These are phyloP conservation scores for Adoxophyes honmai DNA, from an alignment of 1,140 invertebrate species.

Conservation along the genomic window DNA sequence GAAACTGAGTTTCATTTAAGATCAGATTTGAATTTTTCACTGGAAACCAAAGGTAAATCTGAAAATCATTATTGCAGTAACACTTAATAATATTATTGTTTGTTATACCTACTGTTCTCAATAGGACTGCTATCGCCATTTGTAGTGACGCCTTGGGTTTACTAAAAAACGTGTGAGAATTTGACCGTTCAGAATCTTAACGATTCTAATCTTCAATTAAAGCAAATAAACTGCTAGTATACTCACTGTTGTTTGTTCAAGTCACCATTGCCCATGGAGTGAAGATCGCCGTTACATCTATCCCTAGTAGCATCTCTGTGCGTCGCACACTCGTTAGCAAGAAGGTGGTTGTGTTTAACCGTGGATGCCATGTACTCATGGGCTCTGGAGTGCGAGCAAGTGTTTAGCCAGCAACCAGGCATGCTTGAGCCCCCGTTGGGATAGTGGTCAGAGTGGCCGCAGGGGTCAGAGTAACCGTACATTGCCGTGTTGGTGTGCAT, in stretches of 20 bases:
- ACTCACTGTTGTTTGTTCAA: slow-evolving; percentile 28
- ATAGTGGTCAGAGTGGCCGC: slow-evolving; percentile 74
- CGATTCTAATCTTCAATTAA: not conserved
- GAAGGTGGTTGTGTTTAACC: slow-evolving; percentile 32
- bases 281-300: slow-evolving; percentile 19
- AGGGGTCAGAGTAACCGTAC: slow-evolving; percentile 40
- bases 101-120: no score
- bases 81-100: no score
- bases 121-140: no score
- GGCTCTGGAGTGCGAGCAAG: slow-evolving; percentile 66
- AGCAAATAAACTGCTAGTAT: not conserved
- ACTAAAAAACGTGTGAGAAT: no score
- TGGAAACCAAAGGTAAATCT: no score
- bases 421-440: slow-evolving; percentile 35
- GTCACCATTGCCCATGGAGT: slow-evolving; percentile 35
- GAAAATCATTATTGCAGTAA: no score
- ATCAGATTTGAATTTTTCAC: no score
- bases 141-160: no score
- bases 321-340: slow-evolving; percentile 20
- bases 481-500: slow-evolving; percentile 78
- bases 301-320: slow-evolving; percentile 20
- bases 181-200: no score
- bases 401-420: slow-evolving; percentile 19
- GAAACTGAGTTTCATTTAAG: no score
- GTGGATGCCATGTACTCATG: slow-evolving; percentile 75